Base-by-base conservation (phyloP, 1,140 invertebrate species). In the Stratiolaelaps scimitus region DNA sequence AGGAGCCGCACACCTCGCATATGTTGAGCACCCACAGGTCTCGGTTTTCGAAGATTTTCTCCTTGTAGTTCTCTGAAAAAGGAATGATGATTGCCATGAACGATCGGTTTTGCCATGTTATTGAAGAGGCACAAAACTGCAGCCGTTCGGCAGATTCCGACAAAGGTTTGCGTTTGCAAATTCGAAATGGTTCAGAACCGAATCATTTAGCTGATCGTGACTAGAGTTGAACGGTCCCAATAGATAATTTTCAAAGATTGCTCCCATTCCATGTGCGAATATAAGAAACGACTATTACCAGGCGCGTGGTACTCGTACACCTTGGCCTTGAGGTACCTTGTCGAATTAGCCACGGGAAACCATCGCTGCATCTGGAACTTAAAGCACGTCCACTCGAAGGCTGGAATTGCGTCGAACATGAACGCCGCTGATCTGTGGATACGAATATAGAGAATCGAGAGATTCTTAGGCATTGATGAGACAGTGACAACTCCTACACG, bases 1-100 rank as follows among this genome's bases (percentile, higher is more conserved):
- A 83, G 0, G 80, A 82, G 0, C 81, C 82, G 71, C 82, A 83
- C 28, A 83, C 83, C 71, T 82, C 80, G 72, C 83, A 84, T 43
- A 84, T 81, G 69, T 79, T 80, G 66, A 82, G 72, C 1, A 77
- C 72, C 65, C 80, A 80, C 30, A 83, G 73, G 43, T 78, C 75
- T 60, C 78, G 78, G 0, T 80, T 78, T 65, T 80, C 79, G 46
- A 82, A 79, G 43, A 83, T 74, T 1, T 76, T 73, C 65, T 80
- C 78, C 66, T 80, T 79, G 72, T 81, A 82, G 68, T 78, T 75
- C 69, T 82, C 82, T 82, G 77, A 20, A 74, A 73, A 70, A 71
- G 15, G 71, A 71, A 48, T 64, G 68, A 23, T 67, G 19, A 26
- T 7, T 64, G 29, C 4, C 7, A 17, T 29, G 5, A 20, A 15